Percentiles rank a stretch among this genome's conserved stretches.
phyloP scores from a whole-genome alignment of 2,797 vertebrate genomes.

The Neosalanx taihuensis region DNA sequence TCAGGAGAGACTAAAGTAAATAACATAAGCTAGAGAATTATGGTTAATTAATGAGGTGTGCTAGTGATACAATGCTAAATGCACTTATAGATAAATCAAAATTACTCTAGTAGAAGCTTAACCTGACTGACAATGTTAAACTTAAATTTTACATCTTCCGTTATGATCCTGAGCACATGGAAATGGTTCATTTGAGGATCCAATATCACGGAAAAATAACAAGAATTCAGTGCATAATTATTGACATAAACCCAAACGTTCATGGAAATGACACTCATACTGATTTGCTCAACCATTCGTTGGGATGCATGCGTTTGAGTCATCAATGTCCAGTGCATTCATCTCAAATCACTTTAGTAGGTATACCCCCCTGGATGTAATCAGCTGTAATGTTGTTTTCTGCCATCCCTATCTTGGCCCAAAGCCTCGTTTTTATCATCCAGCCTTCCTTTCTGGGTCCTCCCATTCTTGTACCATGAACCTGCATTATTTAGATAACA shows the following conservation, averaged over 20 bases:
- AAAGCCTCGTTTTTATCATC: background rate
- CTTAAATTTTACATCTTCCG: too few relatives aligned
- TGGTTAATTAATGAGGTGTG: conserved; percentile 28
- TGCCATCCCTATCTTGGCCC: background rate
- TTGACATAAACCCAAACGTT: background rate
- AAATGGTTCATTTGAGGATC: too few relatives aligned
- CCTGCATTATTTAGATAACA: conserved; percentile 20
- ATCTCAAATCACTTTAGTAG: background rate
- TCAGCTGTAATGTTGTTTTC: background rate
- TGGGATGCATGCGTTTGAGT: too few relatives aligned
- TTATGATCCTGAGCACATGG: too few relatives aligned
- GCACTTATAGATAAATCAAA: background rate
- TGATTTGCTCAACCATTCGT: too few relatives aligned
- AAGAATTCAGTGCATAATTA: background rate
- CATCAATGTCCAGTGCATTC: background rate
- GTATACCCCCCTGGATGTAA: conserved; percentile 2
- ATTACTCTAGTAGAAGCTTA: too few relatives aligned
- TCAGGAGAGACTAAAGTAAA: conserved; percentile 15
- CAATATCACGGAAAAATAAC: background rate
- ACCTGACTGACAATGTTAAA: too few relatives aligned
- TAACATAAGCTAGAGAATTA: conserved; percentile 17
- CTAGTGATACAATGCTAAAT: conserved; percentile 12
- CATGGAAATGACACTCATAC: too few relatives aligned
- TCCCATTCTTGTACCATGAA: background rate
- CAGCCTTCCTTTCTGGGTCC: background rate